Base-by-base conservation (phyloP, 2,888 invertebrate genomes). In the Campaea margaritaria region DNA sequence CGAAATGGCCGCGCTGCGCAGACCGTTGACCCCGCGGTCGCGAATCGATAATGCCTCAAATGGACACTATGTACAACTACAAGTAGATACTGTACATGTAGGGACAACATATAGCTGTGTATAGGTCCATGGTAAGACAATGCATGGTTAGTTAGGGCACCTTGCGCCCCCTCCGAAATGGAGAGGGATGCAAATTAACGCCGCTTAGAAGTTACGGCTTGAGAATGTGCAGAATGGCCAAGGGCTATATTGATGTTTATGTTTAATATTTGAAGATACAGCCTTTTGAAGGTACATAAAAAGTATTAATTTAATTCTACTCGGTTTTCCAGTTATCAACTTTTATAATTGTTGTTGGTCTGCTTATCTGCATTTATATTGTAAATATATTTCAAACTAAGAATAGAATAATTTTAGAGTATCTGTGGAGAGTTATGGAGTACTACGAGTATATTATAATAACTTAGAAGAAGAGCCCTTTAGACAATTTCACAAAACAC, bases 1-100 rank as follows among this genome's bases (percentile, higher is more conserved):
- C 87, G 86, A 87, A 89, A 83, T 83, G 81, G 78, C 81, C 81
- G 72, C 83, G 78, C 62, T 71, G 76, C 76, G 78, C 73, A 81
- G 91, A 90, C 91, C 91, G 87, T 85, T 82, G 91, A 83, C 78
- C 21, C 90, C 82, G 86, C 85, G 88, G 77, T 79, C 83, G 76
- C 83, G 75, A 89, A 91, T 91, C 92, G 88, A 91, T 92, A 91
- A 83, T 87, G 87, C 89, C 88, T 86, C 84, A 84, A 89, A 89
- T 90, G 89, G 89, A 86, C 87, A 86, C 87, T 73, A 67, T 48
- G 43, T 52, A 48, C 60, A 62, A 38, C 39, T 59, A 57, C 42
- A 51, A 55, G 45, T 48, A 47, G 45, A n/a, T n/a, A n/a, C n/a
- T n/a, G 11, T 47, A 41, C 16, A 14, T 16, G 27, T 52, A 56